Conservation (phyloP, 2,113 vertebrate genomes). For the Saccopteryx leptura region DNA sequence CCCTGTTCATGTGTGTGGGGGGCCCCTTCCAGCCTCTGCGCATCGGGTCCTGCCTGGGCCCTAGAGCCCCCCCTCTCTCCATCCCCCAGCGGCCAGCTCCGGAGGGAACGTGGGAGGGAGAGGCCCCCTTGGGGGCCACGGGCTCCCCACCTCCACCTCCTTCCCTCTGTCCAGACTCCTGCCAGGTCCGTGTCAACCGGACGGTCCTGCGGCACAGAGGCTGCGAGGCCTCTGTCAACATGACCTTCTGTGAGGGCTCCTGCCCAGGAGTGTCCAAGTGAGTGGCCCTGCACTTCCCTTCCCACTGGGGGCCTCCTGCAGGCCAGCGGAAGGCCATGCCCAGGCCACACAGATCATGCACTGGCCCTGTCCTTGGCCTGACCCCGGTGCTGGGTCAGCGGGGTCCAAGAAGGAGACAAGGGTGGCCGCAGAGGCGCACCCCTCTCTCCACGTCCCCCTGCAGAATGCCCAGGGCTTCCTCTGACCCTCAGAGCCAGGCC, state of each 20-base stretch:
- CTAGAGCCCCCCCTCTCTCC: too few species aligned
- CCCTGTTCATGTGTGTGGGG: not conserved
- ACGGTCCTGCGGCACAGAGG: conserved; percentile 83
- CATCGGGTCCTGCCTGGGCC: too few species aligned
- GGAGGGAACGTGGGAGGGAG: not conserved
- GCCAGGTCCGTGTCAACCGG: conserved; percentile 82
- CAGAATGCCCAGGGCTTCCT: not conserved
- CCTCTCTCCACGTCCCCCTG: not conserved
- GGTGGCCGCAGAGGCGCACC: not conserved
- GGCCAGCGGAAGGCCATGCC: not conserved
- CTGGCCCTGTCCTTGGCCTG: not conserved
- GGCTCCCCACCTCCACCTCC: not conserved
- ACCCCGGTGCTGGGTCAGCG: not conserved
- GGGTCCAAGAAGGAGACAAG: not conserved
- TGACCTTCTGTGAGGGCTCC: conserved; percentile 91
- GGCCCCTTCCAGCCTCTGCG: not conserved
- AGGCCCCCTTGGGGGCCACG: rapidly evolving
- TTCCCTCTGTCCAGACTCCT: conserved; percentile 78
- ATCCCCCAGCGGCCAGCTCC: too few species aligned
- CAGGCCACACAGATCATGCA: too few species aligned
- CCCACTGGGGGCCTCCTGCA: not conserved
- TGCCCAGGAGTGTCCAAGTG: conserved; percentile 92
- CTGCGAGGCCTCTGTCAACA: conserved; percentile 87
- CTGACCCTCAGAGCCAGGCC: not conserved
- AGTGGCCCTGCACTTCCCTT: conserved; percentile 78